These are phyloP conservation scores for Arrhamphus sclerolepis DNA, from an alignment of 2,797 vertebrate genomes.

Conservation along the genomic window DNA sequence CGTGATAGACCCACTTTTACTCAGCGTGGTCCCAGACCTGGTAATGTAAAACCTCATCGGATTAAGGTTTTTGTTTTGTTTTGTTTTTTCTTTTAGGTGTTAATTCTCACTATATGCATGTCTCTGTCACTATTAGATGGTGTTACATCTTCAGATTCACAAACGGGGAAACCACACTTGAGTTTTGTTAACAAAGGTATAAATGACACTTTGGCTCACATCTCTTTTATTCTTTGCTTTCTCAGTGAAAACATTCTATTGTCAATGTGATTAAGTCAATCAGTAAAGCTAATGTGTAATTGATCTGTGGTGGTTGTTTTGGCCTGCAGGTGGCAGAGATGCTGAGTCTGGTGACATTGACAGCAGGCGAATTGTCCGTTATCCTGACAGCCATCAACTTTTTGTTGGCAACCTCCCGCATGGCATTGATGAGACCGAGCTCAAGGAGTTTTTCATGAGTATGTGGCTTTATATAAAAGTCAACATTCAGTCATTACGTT, in stretches of 20 bases:
- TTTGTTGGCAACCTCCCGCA: slow-evolving; percentile 98
- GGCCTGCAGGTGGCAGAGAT: slow-evolving; percentile 85
- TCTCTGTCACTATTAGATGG: slow-evolving; percentile 68
- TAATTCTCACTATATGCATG: slow-evolving; percentile 2
- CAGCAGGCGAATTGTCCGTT: slow-evolving; percentile 89
- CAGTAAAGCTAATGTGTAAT: not conserved
- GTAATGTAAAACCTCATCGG: slow-evolving; percentile 66
- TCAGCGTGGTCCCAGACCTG: slow-evolving; percentile 88
- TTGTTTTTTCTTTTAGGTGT: too few relatives aligned
- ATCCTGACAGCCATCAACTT: slow-evolving; percentile 97
- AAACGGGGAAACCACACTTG: slow-evolving; percentile 81
- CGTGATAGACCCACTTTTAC: slow-evolving; percentile 89
- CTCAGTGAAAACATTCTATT: not conserved
- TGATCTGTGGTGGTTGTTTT: not conserved
- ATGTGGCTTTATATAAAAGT: slow-evolving; percentile 58
- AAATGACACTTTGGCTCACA: not conserved
- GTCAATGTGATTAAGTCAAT: not conserved
- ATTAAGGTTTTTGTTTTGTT: not conserved
- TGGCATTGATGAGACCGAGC: slow-evolving; percentile 98
- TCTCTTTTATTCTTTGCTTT: not conserved
- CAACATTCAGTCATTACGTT: not conserved
- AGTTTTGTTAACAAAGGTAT: slow-evolving; percentile 84
- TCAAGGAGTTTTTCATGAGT: slow-evolving; percentile 99
- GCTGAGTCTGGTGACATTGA: slow-evolving; percentile 90
- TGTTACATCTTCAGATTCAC: slow-evolving; percentile 75